phyloP scores from a whole-genome alignment of 2,797 vertebrate genomes.

The Phyllotis vaccarum region DNA sequence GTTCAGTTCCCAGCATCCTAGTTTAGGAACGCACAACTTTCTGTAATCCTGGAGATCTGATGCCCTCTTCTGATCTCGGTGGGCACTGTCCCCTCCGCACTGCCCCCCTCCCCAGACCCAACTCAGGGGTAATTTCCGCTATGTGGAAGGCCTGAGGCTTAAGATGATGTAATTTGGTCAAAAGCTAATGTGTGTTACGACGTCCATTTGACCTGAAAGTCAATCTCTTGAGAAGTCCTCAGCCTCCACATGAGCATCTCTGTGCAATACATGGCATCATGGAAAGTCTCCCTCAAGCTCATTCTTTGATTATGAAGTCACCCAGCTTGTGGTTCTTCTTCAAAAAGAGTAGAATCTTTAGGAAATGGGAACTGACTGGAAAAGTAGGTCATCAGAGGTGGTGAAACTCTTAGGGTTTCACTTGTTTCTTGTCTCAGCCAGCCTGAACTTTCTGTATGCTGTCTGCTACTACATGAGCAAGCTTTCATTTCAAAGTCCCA shows the following conservation, averaged over 20 bases:
- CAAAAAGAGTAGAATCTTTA: not conserved
- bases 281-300: not conserved
- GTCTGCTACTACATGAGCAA: not conserved
- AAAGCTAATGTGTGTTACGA: not conserved
- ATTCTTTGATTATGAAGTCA: not conserved
- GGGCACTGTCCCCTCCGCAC: accelerated
- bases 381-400: not conserved
- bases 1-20: not conserved
- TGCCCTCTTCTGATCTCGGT: not conserved
- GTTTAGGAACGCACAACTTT: not conserved
- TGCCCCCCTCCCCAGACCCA: too few species aligned
- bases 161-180: not conserved
- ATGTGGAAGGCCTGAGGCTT: not conserved
- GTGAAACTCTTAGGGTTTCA: not conserved
- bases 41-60: not conserved
- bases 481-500: not conserved
- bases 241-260: too few species aligned
- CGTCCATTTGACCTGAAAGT: not conserved
- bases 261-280: not conserved
- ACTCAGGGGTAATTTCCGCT: not conserved
- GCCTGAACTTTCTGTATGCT: not conserved
- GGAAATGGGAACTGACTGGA: not conserved
- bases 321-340: not conserved
- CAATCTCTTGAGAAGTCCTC: not conserved
- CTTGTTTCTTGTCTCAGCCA: not conserved